Conservation (phyloP, 2,797 vertebrate species). For the Thripadectes ignobilis region DNA sequence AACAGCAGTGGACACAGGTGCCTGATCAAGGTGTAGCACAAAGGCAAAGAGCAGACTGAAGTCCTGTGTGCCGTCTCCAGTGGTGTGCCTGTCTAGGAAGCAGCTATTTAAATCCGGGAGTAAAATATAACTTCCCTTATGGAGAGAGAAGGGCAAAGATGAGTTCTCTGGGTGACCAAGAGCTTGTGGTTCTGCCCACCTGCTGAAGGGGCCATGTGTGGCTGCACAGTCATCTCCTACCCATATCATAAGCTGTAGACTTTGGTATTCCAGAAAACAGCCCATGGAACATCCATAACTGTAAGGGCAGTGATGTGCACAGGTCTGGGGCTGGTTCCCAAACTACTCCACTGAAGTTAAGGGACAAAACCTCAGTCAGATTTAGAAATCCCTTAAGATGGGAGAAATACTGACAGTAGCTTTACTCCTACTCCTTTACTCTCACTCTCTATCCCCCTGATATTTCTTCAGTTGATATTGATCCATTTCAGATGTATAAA, state of each 20-base stretch:
- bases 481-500: conserved; percentile 42
- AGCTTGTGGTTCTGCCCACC: fast-evolving
- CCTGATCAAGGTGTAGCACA: fast-evolving
- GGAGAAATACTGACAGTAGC: background rate
- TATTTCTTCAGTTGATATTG: conserved; percentile 22
- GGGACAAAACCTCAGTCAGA: background rate
- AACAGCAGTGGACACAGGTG: background rate
- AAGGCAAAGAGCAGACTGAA: background rate
- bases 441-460: background rate
- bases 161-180: background rate
- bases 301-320: fast-evolving
- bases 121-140: background rate
- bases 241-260: background rate
- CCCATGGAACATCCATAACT: fast-evolving
- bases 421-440: background rate
- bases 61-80: fast-evolving
- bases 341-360: background rate
- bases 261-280: background rate
- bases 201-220: background rate
- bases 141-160: background rate
- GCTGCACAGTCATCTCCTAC: background rate
- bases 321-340: background rate
- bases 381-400: background rate
- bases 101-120: background rate
- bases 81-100: background rate